Evolutionary conservation across 1,140 invertebrate species (phyloP), one percentile per base, ranked within the genome.

Genomic region (Papilio helenus): DNA sequence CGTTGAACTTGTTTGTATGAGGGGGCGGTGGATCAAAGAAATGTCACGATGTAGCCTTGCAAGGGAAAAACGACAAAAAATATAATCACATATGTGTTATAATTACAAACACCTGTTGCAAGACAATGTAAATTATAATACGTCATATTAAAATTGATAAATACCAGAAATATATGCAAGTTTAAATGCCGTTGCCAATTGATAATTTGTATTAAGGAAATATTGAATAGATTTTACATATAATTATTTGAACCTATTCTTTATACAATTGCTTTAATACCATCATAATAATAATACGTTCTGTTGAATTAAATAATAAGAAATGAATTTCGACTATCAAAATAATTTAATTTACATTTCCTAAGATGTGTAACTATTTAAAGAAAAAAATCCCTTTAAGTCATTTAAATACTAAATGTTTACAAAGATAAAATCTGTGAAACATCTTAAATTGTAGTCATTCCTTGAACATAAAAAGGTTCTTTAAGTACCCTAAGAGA

Each of bases 21-120:
- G 72, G n/a, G 20, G 44, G 72, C 44, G 72, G 72, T 29, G 20
- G 42, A 74, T 49, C 72, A 74, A 74, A 74, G 72, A 74, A 74
- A 74, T 74, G 72, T 74, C 72, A 74, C 72, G 42, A 20, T 18
- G 71, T 51, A 26, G n/a, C 39, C 39, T 42, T 46, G 72, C 44
- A 44, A 74, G 39, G 72, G 29, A 46, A 42, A 20, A 5, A 23
- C 3, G 16, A 7, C 23, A 20, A 73, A 42, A 72, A 42, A 23
- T 39, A 44, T 46, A 46, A 73, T 49, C n/a, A 46, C 72, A 14
- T 44, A 51, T 74, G n/a, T 51, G 49, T 74, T 49, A 46, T 46
- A 29, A 68, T 29, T 61, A 61, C 23, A 10, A 68, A 68, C 61
- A 68, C 58, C 58, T 26, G 58, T 23, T 26, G 23, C 58, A 61